phyloP scores from a whole-genome alignment of 2,113 vertebrate species.

The Phalacrocorax carbo region DNA sequence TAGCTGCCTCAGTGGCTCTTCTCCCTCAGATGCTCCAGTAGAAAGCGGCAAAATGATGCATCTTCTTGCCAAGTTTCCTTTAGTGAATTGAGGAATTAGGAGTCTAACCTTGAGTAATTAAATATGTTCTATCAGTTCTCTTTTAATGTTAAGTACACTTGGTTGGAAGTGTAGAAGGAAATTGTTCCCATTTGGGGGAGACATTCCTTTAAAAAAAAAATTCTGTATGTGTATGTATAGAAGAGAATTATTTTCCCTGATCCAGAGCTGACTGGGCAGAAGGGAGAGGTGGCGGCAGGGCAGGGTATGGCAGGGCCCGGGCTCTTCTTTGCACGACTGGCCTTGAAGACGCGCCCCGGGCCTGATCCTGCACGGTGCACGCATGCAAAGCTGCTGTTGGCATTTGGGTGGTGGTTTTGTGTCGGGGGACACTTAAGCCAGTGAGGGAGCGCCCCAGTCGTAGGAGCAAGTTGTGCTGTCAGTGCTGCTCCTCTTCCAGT shows the following conservation, averaged over 20 bases:
- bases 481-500: background rate
- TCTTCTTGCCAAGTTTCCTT: conserved; percentile 87
- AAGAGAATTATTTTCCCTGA: background rate
- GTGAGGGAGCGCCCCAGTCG: background rate
- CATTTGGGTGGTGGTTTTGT: background rate
- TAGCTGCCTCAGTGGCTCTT: conserved; percentile 88
- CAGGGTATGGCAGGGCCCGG: background rate
- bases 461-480: background rate
- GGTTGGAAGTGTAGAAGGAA: conserved; percentile 79
- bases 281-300: conserved; percentile 35
- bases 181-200: conserved; percentile 80
- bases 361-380: background rate
- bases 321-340: background rate
- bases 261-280: background rate
- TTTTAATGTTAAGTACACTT: conserved; percentile 85
- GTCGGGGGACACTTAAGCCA: accelerated
- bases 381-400: background rate
- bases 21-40: conserved; percentile 84
- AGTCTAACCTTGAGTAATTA: conserved; percentile 88
- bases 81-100: conserved; percentile 87
- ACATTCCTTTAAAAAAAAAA: conserved; percentile 73
- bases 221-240: background rate
- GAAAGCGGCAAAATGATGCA: conserved; percentile 84
- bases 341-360: background rate
- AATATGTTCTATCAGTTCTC: conserved; percentile 85